phyloP scores from a whole-genome alignment of 2,888 invertebrate species.

The Hyles lineata region DNA sequence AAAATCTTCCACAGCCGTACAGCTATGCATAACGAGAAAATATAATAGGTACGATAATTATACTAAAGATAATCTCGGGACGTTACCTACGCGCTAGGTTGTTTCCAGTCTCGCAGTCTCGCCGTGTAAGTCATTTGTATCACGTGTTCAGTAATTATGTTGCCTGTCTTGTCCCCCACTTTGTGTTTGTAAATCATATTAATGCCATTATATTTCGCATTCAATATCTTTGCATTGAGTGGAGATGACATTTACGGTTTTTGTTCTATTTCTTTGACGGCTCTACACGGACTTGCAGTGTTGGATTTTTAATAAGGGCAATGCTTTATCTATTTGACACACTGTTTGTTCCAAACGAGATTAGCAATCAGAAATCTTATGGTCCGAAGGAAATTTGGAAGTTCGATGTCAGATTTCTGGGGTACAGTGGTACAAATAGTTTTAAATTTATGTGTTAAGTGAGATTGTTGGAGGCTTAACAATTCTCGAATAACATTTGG shows the following conservation, averaged over 20 bases:
- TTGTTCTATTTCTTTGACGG: not conserved
- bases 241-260: not conserved
- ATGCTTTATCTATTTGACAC: too few species aligned
- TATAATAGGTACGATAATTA: not conserved
- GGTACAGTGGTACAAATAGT: too few species aligned
- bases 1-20: too few species aligned
- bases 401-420: too few species aligned
- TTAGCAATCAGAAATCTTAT: too few species aligned
- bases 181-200: conserved; percentile 14
- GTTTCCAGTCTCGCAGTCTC: not conserved
- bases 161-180: conserved; percentile 7
- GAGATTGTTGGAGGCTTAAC: too few species aligned
- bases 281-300: too few species aligned
- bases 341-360: too few species aligned
- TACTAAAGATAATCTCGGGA: conserved; percentile 6
- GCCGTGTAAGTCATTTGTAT: not conserved
- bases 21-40: not conserved
- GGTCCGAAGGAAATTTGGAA: too few species aligned
- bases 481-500: too few species aligned
- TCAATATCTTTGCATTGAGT: not conserved
- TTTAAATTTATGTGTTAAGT: too few species aligned
- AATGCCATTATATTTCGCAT: conserved; percentile 1
- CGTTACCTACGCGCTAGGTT: conserved; percentile 9
- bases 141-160: conserved; percentile 5
- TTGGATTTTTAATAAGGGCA: too few species aligned